phyloP scores from a whole-genome alignment of 2,888 invertebrate genomes.

The Drosophila kambysellisi region DNA sequence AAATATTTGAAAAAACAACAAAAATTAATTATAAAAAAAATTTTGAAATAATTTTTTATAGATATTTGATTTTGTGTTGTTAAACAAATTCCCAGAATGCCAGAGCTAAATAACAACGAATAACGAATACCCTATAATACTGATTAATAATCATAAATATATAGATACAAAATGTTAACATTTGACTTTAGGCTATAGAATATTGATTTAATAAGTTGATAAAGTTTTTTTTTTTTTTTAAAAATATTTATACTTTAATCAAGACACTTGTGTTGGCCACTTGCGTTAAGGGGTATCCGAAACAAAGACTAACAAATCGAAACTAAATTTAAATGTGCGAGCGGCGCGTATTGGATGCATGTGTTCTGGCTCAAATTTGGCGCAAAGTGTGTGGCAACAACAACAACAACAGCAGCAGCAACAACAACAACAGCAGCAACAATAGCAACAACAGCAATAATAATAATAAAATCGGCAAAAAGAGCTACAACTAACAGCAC shows the following conservation, averaged over 20 bases:
- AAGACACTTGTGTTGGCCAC: background rate
- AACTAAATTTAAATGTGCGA: constrained; percentile 58
- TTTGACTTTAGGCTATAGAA: background rate
- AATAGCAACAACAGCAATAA: constrained; percentile 31
- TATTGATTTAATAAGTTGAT: background rate
- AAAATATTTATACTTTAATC: background rate
- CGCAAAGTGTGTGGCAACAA: constrained; percentile 60
- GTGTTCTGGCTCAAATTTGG: constrained; percentile 62
- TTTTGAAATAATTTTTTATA: constrained; percentile 40
- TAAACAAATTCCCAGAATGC: constrained; percentile 6
- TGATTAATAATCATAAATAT: background rate
- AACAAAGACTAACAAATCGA: constrained; percentile 37
- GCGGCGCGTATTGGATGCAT: constrained; percentile 52
- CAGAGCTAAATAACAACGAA: background rate
- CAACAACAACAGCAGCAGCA: too few species aligned
- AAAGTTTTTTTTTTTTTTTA: too few species aligned
- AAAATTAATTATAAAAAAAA: constrained; percentile 14
- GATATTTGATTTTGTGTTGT: constrained; percentile 42
- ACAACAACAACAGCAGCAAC: too few species aligned
- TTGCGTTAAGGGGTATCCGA: constrained; percentile 1
- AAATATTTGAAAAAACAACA: constrained; percentile 15
- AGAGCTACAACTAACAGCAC: constrained; percentile 4
- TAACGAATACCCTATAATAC: constrained; percentile 13
- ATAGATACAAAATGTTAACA: background rate
- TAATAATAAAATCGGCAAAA: constrained; percentile 1